phyloP scores from a whole-genome alignment of 2,113 vertebrate species.

The Larimichthys crocea region DNA sequence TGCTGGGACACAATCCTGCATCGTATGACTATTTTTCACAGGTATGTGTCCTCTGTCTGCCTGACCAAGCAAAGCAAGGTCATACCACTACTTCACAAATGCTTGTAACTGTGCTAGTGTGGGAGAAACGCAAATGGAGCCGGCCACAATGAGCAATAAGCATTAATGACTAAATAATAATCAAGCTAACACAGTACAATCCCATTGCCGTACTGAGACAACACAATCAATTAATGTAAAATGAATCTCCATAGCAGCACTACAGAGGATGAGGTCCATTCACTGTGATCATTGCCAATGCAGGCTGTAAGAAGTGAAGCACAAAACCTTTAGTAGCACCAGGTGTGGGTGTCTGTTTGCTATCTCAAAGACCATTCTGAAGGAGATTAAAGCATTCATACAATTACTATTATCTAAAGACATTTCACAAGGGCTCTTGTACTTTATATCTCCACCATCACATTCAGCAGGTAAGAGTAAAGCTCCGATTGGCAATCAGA shows the following conservation, averaged over 20 bases:
- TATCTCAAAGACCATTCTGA: conserved; percentile 35
- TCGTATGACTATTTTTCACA: not conserved
- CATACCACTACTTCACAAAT: conserved; percentile 11
- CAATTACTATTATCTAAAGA: conserved; percentile 51
- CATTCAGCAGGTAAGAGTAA: conserved; percentile 23
- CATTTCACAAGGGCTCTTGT: conserved; percentile 34
- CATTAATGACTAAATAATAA: conserved; percentile 51
- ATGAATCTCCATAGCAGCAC: conserved; percentile 29
- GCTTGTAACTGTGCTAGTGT: not conserved
- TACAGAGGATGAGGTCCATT: conserved; percentile 12
- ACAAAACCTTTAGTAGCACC: conserved; percentile 11
- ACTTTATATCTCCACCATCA: conserved; percentile 33
- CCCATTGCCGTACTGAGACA: conserved; percentile 6
- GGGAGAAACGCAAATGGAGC: conserved; percentile 6
- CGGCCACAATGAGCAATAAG: conserved; percentile 39
- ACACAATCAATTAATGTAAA: conserved; percentile 19
- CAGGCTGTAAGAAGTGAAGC: not conserved
- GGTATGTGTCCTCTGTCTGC: not conserved
- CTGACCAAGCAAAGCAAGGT: conserved; percentile 40
- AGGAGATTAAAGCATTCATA: conserved; percentile 48
- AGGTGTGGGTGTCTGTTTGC: conserved; percentile 22
- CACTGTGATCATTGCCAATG: conserved; percentile 5
- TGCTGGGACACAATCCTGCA: not conserved
- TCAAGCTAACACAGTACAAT: conserved; percentile 17
- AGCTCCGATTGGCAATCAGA: not conserved